These are phyloP conservation scores for Prinia subflava DNA, from an alignment of 2,113 vertebrate species.

Conservation along the genomic window DNA sequence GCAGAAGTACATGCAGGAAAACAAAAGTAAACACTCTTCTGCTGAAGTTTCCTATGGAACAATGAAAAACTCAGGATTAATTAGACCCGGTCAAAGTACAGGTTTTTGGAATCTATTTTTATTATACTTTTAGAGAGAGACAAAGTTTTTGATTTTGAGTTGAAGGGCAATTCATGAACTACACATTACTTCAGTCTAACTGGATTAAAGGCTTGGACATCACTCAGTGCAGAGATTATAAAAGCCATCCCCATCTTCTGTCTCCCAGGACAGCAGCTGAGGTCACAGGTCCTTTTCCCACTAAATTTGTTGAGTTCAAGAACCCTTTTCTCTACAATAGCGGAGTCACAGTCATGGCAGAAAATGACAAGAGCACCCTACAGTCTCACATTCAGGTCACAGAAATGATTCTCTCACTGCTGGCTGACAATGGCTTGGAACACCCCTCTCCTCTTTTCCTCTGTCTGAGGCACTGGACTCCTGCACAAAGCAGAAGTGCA, in stretches of 20 bases:
- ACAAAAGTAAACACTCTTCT: neutral
- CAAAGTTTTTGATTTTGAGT: neutral
- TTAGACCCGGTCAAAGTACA: neutral
- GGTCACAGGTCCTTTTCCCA: neutral
- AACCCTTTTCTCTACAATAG: neutral
- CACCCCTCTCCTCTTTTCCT: neutral
- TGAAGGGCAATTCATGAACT: neutral
- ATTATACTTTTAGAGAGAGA: neutral
- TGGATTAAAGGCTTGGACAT: neutral
- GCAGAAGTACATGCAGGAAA: neutral
- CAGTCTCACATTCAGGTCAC: neutral
- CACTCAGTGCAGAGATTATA: neutral
- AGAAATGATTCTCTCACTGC: neutral
- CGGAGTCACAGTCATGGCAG: neutral
- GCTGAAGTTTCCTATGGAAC: neutral
- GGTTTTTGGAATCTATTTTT: neutral
- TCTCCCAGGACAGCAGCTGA: neutral
- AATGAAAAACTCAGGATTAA: neutral
- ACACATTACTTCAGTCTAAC: neutral
- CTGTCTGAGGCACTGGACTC: neutral
- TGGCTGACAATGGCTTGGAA: neutral
- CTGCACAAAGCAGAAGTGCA: neutral
- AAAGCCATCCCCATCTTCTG: neutral
- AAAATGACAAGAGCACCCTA: neutral
- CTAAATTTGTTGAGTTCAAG: neutral